Base-by-base conservation (phyloP, 64 coral and sea anemone genomes). In the Pocillopora verrucosa region DNA sequence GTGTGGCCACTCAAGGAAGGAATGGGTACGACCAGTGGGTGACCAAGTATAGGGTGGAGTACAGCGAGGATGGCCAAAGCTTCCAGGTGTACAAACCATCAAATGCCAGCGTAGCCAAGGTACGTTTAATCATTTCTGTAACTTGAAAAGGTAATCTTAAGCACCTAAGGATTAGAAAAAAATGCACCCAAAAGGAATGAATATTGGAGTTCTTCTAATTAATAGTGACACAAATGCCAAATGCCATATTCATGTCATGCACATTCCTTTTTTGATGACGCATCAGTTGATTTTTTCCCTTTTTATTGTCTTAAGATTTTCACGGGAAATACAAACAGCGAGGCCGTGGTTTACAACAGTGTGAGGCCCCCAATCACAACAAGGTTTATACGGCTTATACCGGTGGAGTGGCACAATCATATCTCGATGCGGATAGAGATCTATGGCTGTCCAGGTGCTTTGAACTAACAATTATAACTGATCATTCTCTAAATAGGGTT, bases 391-490 rank as follows among this genome's bases (percentile, higher is more conserved):
- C 0, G 16, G 22, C 64, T 67, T 67, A 17, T 16, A 20, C 64
- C 64, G 19, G 7, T 22, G 7, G 78, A 16, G 20, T 62, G 36
- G 36, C 76, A 81, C 36, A 58, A 34, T 12, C 88, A 80, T 11
- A 78, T 75, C 13, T 80, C 63, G 51, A 81, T 90, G 76, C 81
- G 88, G 80, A 75, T 81, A 57, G 88, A 89, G 61, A 13, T 63
- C 17, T 63, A 63, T 63, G 61, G 61, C 61, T 63, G 61, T 5
- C 61, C 61, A 63, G 61, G 61, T 63, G 17, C 2, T 19, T 63
- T 19, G 12, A 63, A 51, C 3, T 3, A 51, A 51, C 41, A 51
- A 30, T 51, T 51, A 51, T 7, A 3, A 51, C 3, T 51, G 41
- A 51, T 51, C 41, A 30, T 51, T 51, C 41, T 51, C 41, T 51